Conservation (phyloP, 2,888 invertebrate species). For the Autographa gamma region DNA sequence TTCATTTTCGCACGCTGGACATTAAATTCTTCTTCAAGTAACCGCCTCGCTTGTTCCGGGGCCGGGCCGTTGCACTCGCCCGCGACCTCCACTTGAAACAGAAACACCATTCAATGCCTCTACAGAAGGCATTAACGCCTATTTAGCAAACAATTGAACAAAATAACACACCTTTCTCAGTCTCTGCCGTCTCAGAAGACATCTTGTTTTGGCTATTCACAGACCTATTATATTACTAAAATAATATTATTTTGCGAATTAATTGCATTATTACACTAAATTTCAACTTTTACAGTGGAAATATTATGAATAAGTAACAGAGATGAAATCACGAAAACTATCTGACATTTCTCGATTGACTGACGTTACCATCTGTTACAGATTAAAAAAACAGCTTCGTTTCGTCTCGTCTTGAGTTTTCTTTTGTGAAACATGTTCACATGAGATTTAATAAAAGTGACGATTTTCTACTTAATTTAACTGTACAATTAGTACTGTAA, state of each 20-base stretch:
- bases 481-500: too few species aligned
- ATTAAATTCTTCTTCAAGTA: constrained; percentile 96
- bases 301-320: constrained; percentile 49
- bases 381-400: constrained; percentile 34
- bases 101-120: constrained; percentile 82
- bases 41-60: constrained; percentile 75
- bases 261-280: constrained; percentile 55
- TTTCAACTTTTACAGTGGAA: constrained; percentile 35
- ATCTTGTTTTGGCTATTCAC: constrained; percentile 62
- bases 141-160: constrained; percentile 60
- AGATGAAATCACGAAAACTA: constrained; percentile 59
- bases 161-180: constrained; percentile 80
- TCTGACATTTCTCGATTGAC: constrained; percentile 63
- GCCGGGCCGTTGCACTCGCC: constrained; percentile 67
- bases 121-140: constrained; percentile 64
- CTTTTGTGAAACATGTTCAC: not conserved
- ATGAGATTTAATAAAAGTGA: not conserved
- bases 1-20: constrained; percentile 97
- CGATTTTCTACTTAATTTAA: not conserved
- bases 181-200: constrained; percentile 75
- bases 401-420: constrained; percentile 3
- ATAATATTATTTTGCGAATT: constrained; percentile 31
- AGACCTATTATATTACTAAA: constrained; percentile 39
- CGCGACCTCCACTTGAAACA: constrained; percentile 83
- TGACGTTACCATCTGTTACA: constrained; percentile 31